Evolutionary conservation across 2,797 vertebrate species (phyloP).

Genomic region (Esox masquinongy): DNA sequence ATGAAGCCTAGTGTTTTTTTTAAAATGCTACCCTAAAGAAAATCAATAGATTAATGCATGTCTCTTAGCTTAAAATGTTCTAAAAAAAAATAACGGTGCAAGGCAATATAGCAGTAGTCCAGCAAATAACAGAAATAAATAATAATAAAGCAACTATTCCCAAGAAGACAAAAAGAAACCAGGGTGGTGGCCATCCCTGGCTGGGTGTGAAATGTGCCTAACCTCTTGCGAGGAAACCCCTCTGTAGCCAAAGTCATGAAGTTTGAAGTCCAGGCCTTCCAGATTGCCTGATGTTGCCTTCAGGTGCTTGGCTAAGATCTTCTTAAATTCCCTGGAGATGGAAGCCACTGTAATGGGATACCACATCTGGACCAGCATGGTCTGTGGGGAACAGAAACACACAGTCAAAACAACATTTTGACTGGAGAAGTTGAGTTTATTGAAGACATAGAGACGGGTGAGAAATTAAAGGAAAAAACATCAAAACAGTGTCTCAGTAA

Average conservation of each 20-base stretch:
- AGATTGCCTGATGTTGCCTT: slow-evolving; percentile 74
- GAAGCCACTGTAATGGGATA: slow-evolving; percentile 82
- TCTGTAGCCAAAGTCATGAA: slow-evolving; percentile 81
- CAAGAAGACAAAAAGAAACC: background rate
- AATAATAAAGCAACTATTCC: too few relatives aligned
- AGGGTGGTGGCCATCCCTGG: background rate
- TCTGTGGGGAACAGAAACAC: slow-evolving; percentile 53
- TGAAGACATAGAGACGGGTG: background rate
- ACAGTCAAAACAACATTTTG: background rate
- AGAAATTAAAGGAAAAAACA: too few relatives aligned
- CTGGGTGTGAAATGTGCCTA: background rate
- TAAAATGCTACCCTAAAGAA: background rate
- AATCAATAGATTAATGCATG: background rate
- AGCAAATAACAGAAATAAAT: background rate
- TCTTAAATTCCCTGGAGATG: slow-evolving; percentile 79
- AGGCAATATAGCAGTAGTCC: background rate
- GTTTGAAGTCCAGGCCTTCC: slow-evolving; percentile 75
- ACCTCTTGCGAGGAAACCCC: slow-evolving; percentile 82
- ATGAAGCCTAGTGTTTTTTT: too few relatives aligned
- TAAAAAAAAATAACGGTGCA: background rate
- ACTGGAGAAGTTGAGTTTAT: background rate
- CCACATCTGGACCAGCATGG: slow-evolving; percentile 82
- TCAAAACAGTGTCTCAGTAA: too few relatives aligned
- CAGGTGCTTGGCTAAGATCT: slow-evolving; percentile 78
- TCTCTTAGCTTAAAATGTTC: background rate